These are phyloP conservation scores for Agrilus mali DNA, from an alignment of 2,888 invertebrate genomes.

Conservation along the genomic window DNA sequence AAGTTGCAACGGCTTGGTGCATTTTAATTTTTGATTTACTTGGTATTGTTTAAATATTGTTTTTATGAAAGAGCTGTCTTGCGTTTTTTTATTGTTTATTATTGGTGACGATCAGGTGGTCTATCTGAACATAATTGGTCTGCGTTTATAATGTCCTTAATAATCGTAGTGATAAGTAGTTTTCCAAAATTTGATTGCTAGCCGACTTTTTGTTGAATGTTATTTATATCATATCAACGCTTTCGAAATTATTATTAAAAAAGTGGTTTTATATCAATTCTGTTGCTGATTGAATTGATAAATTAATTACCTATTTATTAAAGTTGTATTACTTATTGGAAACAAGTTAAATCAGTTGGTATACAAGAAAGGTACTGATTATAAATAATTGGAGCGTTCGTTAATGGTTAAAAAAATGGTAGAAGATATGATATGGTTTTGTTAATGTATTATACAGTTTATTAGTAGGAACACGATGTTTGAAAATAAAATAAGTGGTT, in stretches of 20 bases:
- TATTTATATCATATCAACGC: no score
- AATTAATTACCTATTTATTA: no score
- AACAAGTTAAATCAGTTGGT: no score
- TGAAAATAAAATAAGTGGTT: constrained; percentile 3
- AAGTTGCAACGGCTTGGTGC: constrained; percentile 60
- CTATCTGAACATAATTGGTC: no score
- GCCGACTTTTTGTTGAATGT: no score
- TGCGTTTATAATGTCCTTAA: no score
- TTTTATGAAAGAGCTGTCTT: constrained; percentile 15
- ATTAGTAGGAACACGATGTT: neutral
- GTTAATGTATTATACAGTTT: neutral
- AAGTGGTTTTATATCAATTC: no score
- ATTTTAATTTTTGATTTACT: constrained; percentile 37
- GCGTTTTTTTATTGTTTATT: constrained; percentile 2
- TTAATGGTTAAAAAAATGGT: neutral
- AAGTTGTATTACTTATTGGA: no score
- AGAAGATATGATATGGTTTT: neutral
- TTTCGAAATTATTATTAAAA: no score
- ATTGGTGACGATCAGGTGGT: no score
- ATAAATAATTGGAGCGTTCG: neutral
- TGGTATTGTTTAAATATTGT: constrained; percentile 8
- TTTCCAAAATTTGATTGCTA: neutral
- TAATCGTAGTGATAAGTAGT: neutral
- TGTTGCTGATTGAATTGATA: no score
- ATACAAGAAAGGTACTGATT: no score